Percentiles rank a stretch among this genome's conserved stretches.
Evolutionary conservation across 2,797 vertebrate genomes (phyloP).

Genomic region (Pipistrellus pipistrellus): DNA sequence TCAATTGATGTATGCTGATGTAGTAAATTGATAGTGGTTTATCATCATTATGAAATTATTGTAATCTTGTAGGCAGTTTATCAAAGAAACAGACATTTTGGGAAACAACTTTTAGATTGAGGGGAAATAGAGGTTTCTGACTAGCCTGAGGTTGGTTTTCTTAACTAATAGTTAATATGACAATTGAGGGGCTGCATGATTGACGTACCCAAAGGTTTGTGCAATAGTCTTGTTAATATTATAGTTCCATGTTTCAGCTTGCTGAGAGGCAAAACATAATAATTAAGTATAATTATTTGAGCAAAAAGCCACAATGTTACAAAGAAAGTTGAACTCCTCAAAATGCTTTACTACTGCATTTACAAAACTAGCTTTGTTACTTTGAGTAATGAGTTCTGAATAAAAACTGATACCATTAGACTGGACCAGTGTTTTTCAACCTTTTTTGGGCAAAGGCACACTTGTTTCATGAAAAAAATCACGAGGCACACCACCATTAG

Average conservation of each 20-base stretch:
- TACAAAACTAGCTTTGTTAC: constrained; percentile 63
- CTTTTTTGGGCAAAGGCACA: too few species aligned
- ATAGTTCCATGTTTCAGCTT: constrained; percentile 58
- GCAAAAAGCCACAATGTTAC: constrained; percentile 15
- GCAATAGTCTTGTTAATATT: constrained; percentile 63
- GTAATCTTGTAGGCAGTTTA: constrained; percentile 39
- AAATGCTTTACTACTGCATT: constrained; percentile 64
- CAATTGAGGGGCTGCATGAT: background rate
- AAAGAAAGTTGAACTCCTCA: constrained; percentile 44
- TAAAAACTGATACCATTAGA: background rate
- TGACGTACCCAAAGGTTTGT: background rate
- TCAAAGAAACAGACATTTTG: constrained; percentile 68
- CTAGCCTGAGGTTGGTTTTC: constrained; percentile 35
- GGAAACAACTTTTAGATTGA: background rate
- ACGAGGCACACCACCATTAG: too few species aligned
- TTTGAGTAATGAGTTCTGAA: constrained; percentile 49
- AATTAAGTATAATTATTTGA: constrained; percentile 75
- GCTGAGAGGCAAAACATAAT: constrained; percentile 67
- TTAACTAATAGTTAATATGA: constrained; percentile 61
- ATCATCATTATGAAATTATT: constrained; percentile 70
- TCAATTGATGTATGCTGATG: constrained; percentile 71
- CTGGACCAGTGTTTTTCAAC: too few species aligned
- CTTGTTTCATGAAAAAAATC: too few species aligned
- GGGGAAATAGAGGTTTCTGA: constrained; percentile 30
- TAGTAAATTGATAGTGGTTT: constrained; percentile 68